Percentiles rank a stretch among this genome's conserved stretches.
Conservation (phyloP, 2,797 vertebrate genomes). For the Lithobates sylvaticus region DNA sequence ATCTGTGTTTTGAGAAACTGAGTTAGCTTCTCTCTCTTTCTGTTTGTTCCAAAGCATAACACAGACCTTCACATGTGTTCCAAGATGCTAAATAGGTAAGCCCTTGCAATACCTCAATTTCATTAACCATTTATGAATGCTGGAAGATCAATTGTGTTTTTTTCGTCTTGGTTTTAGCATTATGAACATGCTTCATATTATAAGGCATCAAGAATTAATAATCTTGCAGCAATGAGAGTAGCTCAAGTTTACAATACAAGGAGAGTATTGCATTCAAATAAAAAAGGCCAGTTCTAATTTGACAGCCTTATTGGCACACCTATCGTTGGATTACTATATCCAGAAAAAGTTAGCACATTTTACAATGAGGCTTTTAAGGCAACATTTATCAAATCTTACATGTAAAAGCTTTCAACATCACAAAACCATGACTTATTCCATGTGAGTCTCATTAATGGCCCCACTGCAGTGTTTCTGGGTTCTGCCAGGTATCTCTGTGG, state of each 20-base stretch:
- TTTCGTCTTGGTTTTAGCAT: neutral
- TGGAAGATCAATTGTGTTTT: neutral
- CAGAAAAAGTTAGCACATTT: neutral
- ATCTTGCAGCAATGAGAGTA: neutral
- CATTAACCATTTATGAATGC: neutral
- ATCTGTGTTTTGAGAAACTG: too few species aligned
- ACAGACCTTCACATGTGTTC: too few species aligned
- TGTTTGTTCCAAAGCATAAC: too few species aligned
- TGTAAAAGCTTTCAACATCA: neutral
- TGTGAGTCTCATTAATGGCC: constrained; percentile 11
- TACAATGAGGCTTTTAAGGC: neutral
- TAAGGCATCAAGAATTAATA: neutral
- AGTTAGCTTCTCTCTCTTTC: too few species aligned
- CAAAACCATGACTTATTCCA: neutral
- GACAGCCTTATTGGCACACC: neutral
- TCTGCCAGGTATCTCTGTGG: neutral
- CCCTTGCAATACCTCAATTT: neutral
- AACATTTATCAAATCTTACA: constrained; percentile 9
- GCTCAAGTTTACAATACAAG: neutral
- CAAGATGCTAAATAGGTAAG: too few species aligned
- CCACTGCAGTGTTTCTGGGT: neutral
- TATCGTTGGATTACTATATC: neutral
- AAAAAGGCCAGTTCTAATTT: neutral
- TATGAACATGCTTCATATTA: neutral
- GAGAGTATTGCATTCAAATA: neutral